Conservation (phyloP, 2,888 invertebrate species). For the Agapetus fuscipes region DNA sequence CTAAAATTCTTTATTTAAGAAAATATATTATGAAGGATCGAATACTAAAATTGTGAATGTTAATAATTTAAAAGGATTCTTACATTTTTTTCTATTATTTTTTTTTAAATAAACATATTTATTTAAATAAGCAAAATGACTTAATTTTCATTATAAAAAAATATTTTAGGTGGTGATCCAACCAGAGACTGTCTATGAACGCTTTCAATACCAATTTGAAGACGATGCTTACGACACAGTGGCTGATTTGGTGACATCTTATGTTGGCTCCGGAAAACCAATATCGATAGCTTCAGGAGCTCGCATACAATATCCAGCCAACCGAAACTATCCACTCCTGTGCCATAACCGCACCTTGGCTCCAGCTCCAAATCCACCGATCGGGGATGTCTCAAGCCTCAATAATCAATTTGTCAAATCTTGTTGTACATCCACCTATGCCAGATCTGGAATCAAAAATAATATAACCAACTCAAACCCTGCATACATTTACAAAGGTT, state of each 20-base stretch:
- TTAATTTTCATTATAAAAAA: no score
- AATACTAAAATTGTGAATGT: no score
- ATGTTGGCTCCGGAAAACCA: conserved; percentile 83
- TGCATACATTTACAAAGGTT: background rate
- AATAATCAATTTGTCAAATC: conserved; percentile 32
- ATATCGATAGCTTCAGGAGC: conserved; percentile 86
- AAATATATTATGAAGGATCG: no score
- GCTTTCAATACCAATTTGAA: conserved; percentile 88
- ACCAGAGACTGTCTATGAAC: conserved; percentile 85
- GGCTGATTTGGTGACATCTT: conserved; percentile 86
- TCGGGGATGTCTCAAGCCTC: no score
- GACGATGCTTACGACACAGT: conserved; percentile 90
- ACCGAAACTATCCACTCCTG: conserved; percentile 68
- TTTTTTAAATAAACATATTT: no score
- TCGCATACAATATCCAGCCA: conserved; percentile 75
- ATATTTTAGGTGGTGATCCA: conserved; percentile 71
- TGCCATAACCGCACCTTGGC: conserved; percentile 38
- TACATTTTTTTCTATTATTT: background rate
- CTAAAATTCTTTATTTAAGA: no score
- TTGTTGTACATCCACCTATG: conserved; percentile 29
- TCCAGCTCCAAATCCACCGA: conserved; percentile 29
- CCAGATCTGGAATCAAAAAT: conserved; percentile 32
- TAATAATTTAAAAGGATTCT: background rate
- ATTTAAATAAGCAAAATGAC: no score
- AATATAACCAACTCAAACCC: conserved; percentile 28